Evolutionary conservation across 1,140 invertebrate genomes (phyloP), one percentile per base, ranked within the genome.

Genomic region (Aphis craccivora): DNA sequence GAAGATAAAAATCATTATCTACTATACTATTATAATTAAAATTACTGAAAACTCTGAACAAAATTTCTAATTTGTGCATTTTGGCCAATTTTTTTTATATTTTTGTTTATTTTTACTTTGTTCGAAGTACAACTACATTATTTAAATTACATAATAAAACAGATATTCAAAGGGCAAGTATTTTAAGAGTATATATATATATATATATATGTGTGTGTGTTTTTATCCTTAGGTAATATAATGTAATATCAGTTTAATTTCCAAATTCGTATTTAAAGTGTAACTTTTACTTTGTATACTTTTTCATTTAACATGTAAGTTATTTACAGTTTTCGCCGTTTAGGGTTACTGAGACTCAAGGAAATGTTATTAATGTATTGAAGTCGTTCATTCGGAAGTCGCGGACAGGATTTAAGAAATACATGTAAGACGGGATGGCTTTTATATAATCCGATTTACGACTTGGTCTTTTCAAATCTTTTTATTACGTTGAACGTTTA

Each of bases 361-460:
- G 37, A 40, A 90, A 91, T 45, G 60, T 67, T 83, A n/a, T 48
- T 86, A 84, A 35, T 43, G 20, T n/a, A 86, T 53, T 84, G 14
- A 84, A 83, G 11, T 40, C 55, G 55, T 90, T 90, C 89, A 67
- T 90, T 67, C 25, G 89, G n/a, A 90, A 90, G 55, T 67, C 89
- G 89, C 18, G 40, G 40, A 90, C 40, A 90, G 40, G 53, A 90
- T 90, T 67, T 67, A 67, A 67, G 89, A 67, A 90, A n/a, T 37
- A 55, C 6, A 35, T 67, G 18, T 67, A 90, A 90, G 53, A 67
- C 25, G 89, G 60, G 91, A 43, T 93, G 48, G 91, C 91, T 93
- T 93, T 93, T 93, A 55, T 84, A 60, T 93, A 93, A 93, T 48
- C 91, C 91, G 91, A 93, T 93, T 93, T 81, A 93, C 91, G 37